A percentile compares a stretch with the other conserved stretches of the same genome.
phyloP scores from a whole-genome alignment of 2,797 vertebrate genomes.

The Melanotaenia pygmaea region DNA sequence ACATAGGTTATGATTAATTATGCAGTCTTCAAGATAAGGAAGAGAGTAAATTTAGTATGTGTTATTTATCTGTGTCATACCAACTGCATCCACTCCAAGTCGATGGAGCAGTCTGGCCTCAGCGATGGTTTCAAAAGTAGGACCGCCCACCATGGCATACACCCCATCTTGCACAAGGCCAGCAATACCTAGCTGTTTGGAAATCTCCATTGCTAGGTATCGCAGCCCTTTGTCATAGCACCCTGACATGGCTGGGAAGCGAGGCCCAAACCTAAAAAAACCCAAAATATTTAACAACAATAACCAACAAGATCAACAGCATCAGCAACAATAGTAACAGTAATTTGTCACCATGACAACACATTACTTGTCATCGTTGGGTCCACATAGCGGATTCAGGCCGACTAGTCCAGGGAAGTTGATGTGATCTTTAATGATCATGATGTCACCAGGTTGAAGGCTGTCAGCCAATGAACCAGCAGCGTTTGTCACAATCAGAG shows the following conservation, averaged over 20 bases:
- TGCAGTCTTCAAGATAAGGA: no score
- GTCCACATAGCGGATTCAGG: constrained; percentile 83
- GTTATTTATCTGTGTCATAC: constrained; percentile 52
- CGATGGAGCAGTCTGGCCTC: constrained; percentile 84
- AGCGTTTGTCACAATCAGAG: constrained; percentile 87
- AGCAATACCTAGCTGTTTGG: constrained; percentile 74
- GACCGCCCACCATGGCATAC: constrained; percentile 88
- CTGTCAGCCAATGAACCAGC: constrained; percentile 84
- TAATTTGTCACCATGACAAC: not conserved
- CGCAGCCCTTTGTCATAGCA: constrained; percentile 84
- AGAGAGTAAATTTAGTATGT: no score
- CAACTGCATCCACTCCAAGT: constrained; percentile 86
- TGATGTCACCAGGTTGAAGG: constrained; percentile 84
- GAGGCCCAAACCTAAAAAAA: constrained; percentile 83
- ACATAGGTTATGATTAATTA: no score
- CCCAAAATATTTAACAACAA: not conserved
- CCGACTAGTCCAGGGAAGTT: constrained; percentile 85
- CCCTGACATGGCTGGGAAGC: constrained; percentile 86
- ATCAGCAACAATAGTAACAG: not conserved
- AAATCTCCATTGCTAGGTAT: constrained; percentile 77
- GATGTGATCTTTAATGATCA: constrained; percentile 88
- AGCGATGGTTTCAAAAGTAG: constrained; percentile 86
- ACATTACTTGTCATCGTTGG: constrained; percentile 78
- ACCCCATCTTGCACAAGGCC: constrained; percentile 82
- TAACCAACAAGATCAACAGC: not conserved